These are phyloP conservation scores for Oreohelix idahoensis DNA, from an alignment of 1,140 invertebrate species.

Conservation along the genomic window DNA sequence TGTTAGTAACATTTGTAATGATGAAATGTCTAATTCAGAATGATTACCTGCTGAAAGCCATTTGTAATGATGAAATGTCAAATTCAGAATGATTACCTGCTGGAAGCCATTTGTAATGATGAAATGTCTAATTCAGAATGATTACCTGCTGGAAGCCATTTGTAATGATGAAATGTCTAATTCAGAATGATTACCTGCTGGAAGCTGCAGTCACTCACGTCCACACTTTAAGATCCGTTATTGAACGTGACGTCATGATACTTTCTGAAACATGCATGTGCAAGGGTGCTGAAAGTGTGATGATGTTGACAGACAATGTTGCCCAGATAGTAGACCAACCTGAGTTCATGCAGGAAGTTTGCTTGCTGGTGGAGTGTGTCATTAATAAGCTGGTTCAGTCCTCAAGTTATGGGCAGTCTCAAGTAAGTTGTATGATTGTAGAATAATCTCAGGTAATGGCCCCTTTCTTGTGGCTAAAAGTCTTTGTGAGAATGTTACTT, in stretches of 20 bases:
- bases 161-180: too few species aligned
- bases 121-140: background rate
- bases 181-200: background rate
- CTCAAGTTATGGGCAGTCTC: background rate
- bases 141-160: background rate
- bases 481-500: too few species aligned
- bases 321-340: background rate
- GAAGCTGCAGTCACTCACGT: background rate
- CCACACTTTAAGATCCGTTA: background rate
- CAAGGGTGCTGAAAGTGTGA: slow-evolving; percentile 13
- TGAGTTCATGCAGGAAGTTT: slow-evolving; percentile 25
- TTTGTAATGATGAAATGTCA: too few species aligned
- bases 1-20: too few species aligned
- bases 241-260: background rate
- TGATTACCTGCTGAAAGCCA: too few species aligned
- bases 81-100: too few species aligned
- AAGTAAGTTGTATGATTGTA: slow-evolving; percentile 18
- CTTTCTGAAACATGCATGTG: slow-evolving; percentile 9
- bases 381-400: background rate
- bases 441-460: background rate
- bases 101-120: too few species aligned
- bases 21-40: too few species aligned
- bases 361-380: background rate
- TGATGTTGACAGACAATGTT: background rate
- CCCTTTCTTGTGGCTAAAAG: too few species aligned